Evolutionary conservation across 1,140 invertebrate genomes (phyloP).

Genomic region (Metopolophium dirhodum): DNA sequence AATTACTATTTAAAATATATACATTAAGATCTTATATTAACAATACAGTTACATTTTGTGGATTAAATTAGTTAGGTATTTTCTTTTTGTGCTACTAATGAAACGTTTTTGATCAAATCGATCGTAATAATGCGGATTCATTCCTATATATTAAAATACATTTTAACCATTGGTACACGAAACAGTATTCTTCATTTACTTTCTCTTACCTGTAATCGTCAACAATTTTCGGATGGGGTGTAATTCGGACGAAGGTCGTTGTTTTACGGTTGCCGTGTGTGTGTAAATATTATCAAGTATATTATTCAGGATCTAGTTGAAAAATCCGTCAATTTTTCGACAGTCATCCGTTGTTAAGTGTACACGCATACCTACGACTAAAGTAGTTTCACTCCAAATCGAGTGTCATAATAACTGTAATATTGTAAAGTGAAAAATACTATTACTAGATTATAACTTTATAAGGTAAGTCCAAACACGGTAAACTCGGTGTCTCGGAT

Average conservation of each 20-base stretch:
- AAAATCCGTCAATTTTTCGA: background rate
- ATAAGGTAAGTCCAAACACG: background rate
- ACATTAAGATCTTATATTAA: too few species aligned
- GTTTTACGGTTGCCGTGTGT: background rate
- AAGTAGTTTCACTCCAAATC: slow-evolving; percentile 25
- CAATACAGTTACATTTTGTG: too few species aligned
- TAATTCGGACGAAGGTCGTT: slow-evolving; percentile 36
- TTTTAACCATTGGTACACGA: slow-evolving; percentile 30
- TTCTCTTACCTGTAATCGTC: slow-evolving; percentile 12
- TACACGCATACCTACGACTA: background rate
- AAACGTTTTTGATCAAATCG: background rate
- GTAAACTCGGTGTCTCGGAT: background rate
- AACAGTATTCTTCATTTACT: slow-evolving; percentile 33
- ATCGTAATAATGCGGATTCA: slow-evolving; percentile 9
- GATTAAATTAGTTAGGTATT: too few species aligned
- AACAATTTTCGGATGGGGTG: slow-evolving; percentile 33
- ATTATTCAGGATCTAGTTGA: background rate
- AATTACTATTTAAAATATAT: too few species aligned
- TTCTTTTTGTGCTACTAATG: background rate
- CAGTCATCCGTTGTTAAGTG: slow-evolving; percentile 32
- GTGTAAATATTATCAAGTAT: background rate
- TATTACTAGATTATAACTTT: background rate
- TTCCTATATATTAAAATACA: background rate
- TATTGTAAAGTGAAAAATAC: slow-evolving; percentile 18
- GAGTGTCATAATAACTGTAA: slow-evolving; percentile 19